Percentiles rank a stretch among this genome's conserved stretches.
phyloP scores from a whole-genome alignment of 2,797 vertebrate species.

The Pristis pectinata region DNA sequence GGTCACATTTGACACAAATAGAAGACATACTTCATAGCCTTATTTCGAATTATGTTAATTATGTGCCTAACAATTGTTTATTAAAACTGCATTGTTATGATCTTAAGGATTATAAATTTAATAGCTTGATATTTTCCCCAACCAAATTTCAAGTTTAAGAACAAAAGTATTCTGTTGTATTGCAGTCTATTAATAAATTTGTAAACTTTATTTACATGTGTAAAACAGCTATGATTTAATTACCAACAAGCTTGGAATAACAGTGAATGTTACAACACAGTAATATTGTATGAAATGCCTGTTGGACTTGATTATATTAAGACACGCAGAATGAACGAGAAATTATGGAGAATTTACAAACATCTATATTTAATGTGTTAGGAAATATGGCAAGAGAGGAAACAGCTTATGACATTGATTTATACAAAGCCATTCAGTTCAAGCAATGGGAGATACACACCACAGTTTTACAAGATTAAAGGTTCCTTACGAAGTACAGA shows the following conservation, averaged over 20 bases:
- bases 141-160: background rate
- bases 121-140: background rate
- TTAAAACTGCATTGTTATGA: background rate
- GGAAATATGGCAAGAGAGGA: constrained; percentile 61
- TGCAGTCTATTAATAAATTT: background rate
- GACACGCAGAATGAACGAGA: constrained; percentile 53
- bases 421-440: constrained; percentile 57
- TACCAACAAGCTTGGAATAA: constrained; percentile 46
- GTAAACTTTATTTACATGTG: background rate
- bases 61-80: background rate
- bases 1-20: background rate
- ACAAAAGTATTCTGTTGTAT: no score
- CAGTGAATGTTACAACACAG: constrained; percentile 40
- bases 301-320: constrained; percentile 40
- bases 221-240: background rate
- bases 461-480: constrained; percentile 60
- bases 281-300: constrained; percentile 40
- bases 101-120: background rate
- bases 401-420: constrained; percentile 60
- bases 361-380: constrained; percentile 69
- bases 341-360: constrained; percentile 66
- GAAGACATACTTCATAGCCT: constrained; percentile 6
- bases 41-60: background rate
- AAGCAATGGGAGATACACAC: constrained; percentile 58
- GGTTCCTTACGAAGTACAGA: constrained; percentile 55